phyloP scores from a whole-genome alignment of 2,113 vertebrate species.

The Suricata suricatta region DNA sequence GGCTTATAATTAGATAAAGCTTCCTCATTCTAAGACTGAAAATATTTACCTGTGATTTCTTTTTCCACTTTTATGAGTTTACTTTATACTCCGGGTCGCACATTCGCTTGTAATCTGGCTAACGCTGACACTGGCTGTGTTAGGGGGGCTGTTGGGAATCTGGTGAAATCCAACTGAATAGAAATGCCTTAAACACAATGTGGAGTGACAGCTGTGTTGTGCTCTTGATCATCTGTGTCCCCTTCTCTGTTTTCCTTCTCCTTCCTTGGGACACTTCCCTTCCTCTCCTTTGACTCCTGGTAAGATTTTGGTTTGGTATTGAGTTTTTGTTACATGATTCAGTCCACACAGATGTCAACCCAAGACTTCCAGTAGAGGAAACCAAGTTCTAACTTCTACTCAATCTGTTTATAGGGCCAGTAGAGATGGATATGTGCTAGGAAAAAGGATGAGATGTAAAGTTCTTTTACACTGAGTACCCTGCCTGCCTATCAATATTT shows the following conservation, averaged over 20 bases:
- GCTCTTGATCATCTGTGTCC: neutral
- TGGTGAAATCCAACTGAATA: neutral
- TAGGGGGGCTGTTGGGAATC: neutral
- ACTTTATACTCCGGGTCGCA: neutral
- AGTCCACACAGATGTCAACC: neutral
- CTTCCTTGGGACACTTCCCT: neutral
- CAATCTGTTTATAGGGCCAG: neutral
- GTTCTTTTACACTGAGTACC: neutral
- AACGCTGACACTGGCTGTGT: neutral
- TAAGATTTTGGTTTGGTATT: neutral
- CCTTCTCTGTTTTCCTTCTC: neutral
- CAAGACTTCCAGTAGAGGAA: conserved; percentile 4
- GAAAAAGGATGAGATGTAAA: neutral
- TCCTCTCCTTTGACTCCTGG: neutral
- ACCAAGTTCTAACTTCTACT: neutral
- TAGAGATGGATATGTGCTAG: neutral
- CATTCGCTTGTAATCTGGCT: neutral
- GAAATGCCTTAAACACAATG: neutral
- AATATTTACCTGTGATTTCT: neutral
- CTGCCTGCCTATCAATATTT: neutral
- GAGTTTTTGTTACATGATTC: neutral
- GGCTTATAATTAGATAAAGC: neutral
- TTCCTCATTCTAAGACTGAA: neutral
- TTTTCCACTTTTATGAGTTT: neutral
- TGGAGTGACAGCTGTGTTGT: neutral